phyloP scores from a whole-genome alignment of 2,888 invertebrate species.

The Agrotis puta region DNA sequence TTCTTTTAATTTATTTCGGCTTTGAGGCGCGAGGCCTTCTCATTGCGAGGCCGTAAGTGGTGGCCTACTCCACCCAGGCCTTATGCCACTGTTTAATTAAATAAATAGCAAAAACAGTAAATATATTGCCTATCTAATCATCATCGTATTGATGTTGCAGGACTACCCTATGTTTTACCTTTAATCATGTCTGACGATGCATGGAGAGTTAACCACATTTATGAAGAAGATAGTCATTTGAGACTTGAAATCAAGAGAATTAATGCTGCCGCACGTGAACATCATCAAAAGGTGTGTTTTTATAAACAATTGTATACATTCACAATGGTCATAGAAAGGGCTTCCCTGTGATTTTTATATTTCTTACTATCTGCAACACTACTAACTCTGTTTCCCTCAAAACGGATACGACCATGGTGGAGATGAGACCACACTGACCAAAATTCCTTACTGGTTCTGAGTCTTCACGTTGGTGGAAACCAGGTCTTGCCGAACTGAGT shows the following conservation, averaged over 20 bases:
- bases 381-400: neutral
- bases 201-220: slow-evolving; percentile 74
- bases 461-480: too few relatives aligned
- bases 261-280: slow-evolving; percentile 73
- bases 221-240: slow-evolving; percentile 74
- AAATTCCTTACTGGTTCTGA: neutral
- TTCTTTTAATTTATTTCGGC: too few relatives aligned
- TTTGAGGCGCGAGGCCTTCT: too few relatives aligned
- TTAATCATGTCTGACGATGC: slow-evolving; percentile 71
- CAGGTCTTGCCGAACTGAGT: too few relatives aligned
- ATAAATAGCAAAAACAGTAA: too few relatives aligned
- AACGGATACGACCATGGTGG: neutral
- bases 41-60: neutral
- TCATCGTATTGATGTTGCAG: slow-evolving; percentile 65
- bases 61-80: neutral
- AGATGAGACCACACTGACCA: too few relatives aligned
- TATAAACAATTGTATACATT: too few relatives aligned
- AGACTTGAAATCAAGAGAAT: slow-evolving; percentile 82
- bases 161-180: slow-evolving; percentile 81
- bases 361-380: neutral
- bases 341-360: neutral
- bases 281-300: slow-evolving; percentile 73
- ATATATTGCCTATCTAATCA: neutral
- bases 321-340: too few relatives aligned
- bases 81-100: too few relatives aligned